Conservation (phyloP, 2,888 invertebrate genomes). For the Masnerella sp. region DNA sequence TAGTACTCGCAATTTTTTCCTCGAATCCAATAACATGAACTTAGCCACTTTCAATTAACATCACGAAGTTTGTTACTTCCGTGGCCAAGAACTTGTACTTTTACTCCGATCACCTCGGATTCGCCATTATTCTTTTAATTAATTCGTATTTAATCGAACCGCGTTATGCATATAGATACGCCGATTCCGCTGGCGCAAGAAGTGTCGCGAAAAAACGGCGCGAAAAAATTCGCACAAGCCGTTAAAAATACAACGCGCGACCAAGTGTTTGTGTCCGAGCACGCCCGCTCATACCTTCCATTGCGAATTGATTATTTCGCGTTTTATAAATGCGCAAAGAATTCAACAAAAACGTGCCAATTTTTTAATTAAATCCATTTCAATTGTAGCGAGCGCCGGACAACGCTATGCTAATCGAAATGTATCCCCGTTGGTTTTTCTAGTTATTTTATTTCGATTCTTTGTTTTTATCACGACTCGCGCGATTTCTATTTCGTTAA, state of each 20-base stretch:
- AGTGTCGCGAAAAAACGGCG: constrained; percentile 22
- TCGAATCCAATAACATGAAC: too few species aligned
- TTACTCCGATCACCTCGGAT: constrained; percentile 5
- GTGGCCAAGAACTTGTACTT: constrained; percentile 28
- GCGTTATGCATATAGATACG: constrained; percentile 37
- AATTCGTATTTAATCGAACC: constrained; percentile 57
- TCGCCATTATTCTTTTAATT: constrained; percentile 55
- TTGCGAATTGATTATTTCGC: constrained; percentile 27
- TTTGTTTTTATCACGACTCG: too few species aligned
- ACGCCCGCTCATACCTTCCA: constrained; percentile 17
- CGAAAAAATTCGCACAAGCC: constrained; percentile 14
- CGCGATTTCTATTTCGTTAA: too few species aligned
- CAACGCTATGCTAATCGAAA: too few species aligned
- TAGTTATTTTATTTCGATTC: too few species aligned
- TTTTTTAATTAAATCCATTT: too few species aligned
- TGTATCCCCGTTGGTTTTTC: too few species aligned
- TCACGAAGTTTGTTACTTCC: too few species aligned
- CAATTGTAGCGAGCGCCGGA: too few species aligned
- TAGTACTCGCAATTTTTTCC: too few species aligned
- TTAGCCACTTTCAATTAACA: too few species aligned
- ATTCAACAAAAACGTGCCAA: too few species aligned
- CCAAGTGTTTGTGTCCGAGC: neutral
- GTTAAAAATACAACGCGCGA: constrained; percentile 40
- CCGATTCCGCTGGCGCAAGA: constrained; percentile 12
- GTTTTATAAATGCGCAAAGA: constrained; percentile 3